Evolutionary conservation across 2,113 vertebrate species (phyloP).

Genomic region (Grammomys surdaster): DNA sequence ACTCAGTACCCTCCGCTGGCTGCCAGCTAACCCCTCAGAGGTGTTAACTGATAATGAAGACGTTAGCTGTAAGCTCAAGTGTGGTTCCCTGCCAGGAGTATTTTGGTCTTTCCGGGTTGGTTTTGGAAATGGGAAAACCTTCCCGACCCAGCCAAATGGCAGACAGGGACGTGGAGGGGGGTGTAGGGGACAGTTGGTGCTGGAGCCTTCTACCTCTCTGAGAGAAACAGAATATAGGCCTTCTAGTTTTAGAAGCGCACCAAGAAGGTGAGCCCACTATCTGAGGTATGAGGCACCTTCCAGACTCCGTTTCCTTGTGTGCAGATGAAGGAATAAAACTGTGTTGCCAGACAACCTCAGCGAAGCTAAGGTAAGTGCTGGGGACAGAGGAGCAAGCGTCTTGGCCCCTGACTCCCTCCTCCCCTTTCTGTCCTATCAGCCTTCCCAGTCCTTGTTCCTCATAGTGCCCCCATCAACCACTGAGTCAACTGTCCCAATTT

Average conservation of each 20-base stretch:
- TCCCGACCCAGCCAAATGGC: slow-evolving; percentile 62
- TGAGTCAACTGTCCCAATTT: neutral
- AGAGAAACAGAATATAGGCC: neutral
- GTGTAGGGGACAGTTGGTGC: neutral
- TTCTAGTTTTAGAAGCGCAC: neutral
- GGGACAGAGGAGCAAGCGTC: neutral
- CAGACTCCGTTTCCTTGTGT: neutral
- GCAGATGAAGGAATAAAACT: neutral
- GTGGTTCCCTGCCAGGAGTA: slow-evolving; percentile 73
- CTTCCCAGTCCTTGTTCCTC: neutral
- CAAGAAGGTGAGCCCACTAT: neutral
- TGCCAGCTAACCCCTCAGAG: slow-evolving; percentile 68
- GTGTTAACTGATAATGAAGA: slow-evolving; percentile 81
- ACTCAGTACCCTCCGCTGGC: slow-evolving; percentile 55
- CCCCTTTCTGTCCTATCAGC: neutral
- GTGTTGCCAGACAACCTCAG: too few relatives aligned
- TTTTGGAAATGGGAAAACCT: slow-evolving; percentile 74
- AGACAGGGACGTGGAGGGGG: neutral
- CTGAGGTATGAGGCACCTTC: neutral
- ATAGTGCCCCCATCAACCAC: neutral
- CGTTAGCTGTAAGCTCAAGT: slow-evolving; percentile 72
- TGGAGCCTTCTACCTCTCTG: neutral
- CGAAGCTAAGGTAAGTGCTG: neutral
- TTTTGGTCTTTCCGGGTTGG: slow-evolving; percentile 75
- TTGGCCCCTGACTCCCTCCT: neutral